Evolutionary conservation across 1,140 invertebrate genomes (phyloP), one percentile per base, ranked within the genome.

Genomic region (Helicoverpa zea): DNA sequence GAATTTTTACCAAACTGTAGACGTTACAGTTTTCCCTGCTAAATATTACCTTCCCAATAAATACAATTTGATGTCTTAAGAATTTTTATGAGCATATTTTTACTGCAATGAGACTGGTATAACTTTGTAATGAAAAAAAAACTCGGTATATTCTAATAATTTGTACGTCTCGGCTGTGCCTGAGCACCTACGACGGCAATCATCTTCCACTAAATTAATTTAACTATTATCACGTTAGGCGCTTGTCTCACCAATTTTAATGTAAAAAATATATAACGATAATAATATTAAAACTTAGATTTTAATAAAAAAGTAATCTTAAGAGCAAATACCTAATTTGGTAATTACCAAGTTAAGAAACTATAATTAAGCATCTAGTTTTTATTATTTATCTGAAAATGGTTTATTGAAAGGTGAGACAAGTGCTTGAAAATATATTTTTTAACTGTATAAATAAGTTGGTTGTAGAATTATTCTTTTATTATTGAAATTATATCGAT

Each of bases 61-160:
- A 13, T 68, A 2, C n/a, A 43, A 68, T 49, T 3, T 23, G 11
- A 12, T 35, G 3, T 51, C 9, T 35, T 11, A 43, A 35, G 10
- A 3, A 58, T 14, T 35, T 52, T 64, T 7, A 64, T 43, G 66
- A 64, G 29, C 18, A n/a, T 77, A 66, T 66, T 66, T 66, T 66
- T 52, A 54, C 56, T 49, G 43, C 13, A 52, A 66, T 66, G 61
- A 77, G 75, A 77, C 59, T 77, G 75, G 75, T 54, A 43, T 77
- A 77, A 77, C 49, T 64, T 66, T 56, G 23, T 56, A 54, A 43
- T 9, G 35, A 9, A 49, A 52, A 51, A 29, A 49, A 18, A 43
- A 58, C 3, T 56, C 14, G 30, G 16, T 59, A 49, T 23, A 18
- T 43, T 13, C 11, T 52, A 23, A 61, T 61, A 18, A 3, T 5